phyloP scores from a whole-genome alignment of 1,140 invertebrate species.

The Drosophila pseudoananassae region DNA sequence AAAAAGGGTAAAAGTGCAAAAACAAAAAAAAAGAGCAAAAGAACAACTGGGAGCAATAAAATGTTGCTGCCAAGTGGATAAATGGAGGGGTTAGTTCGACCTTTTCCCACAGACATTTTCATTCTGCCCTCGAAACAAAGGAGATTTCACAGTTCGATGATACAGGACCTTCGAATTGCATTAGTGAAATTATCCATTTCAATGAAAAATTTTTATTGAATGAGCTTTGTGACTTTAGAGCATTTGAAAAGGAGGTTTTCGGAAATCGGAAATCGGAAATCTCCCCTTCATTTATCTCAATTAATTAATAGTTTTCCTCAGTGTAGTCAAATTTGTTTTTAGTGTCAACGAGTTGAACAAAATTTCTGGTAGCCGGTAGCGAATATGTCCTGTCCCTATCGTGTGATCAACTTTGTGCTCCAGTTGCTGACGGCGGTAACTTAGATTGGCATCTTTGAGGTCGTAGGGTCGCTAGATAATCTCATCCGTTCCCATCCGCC shows the following conservation, averaged over 20 bases:
- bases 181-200: neutral
- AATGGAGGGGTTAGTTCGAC: slow-evolving; percentile 10
- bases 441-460: neutral
- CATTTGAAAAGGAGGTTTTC: too few species aligned
- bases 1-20: slow-evolving; percentile 17
- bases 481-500: neutral
- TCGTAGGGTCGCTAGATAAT: neutral
- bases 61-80: slow-evolving; percentile 39
- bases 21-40: slow-evolving; percentile 2
- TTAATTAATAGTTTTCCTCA: neutral
- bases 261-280: too few species aligned
- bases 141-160: neutral
- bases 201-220: neutral
- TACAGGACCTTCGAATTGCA: too few species aligned
- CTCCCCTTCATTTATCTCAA: too few species aligned
- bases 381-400: slow-evolving; percentile 40
- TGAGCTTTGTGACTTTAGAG: too few species aligned
- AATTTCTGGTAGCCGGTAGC: slow-evolving; percentile 24
- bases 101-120: slow-evolving; percentile 6
- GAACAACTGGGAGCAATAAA: slow-evolving; percentile 45
- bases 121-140: neutral
- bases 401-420: slow-evolving; percentile 29
- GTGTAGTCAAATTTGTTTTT: slow-evolving; percentile 41
- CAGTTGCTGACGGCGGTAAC: slow-evolving; percentile 51
- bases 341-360: slow-evolving; percentile 48